These are phyloP conservation scores for Agrotis ipsilon DNA, from an alignment of 2,888 invertebrate genomes.

Conservation along the genomic window DNA sequence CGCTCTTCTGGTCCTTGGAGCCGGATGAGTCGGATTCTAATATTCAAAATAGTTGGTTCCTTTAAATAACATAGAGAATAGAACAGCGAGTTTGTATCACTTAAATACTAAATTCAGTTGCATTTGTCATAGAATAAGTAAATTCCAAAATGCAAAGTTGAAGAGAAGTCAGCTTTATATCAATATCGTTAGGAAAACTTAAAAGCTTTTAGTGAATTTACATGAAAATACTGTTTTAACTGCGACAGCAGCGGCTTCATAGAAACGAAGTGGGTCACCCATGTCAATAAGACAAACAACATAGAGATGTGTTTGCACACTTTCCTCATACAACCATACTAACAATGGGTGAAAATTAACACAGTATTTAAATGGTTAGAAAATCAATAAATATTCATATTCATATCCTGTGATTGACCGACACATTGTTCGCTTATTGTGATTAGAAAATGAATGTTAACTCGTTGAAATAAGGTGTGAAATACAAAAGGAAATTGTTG, in stretches of 20 bases:
- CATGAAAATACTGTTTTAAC: not conserved
- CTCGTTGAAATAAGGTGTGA: not conserved
- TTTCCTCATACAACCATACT: slow-evolving; percentile 15
- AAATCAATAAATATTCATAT: slow-evolving; percentile 51
- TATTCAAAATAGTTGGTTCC: not conserved
- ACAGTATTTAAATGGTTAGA: slow-evolving; percentile 44
- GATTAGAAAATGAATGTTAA: slow-evolving; percentile 10
- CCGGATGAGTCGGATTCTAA: not conserved
- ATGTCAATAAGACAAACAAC: slow-evolving; percentile 12
- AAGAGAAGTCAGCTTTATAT: no score
- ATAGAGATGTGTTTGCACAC: slow-evolving; percentile 16
- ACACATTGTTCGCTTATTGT: slow-evolving; percentile 17
- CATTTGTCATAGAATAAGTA: not conserved
- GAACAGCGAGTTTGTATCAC: not conserved
- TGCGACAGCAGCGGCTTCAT: not conserved
- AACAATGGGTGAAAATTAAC: slow-evolving; percentile 57
- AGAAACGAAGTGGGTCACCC: slow-evolving; percentile 4
- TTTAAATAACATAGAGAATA: not conserved
- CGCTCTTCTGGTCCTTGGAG: not conserved
- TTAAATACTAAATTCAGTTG: not conserved
- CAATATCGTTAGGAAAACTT: not conserved
- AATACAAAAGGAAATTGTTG: not conserved
- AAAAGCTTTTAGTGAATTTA: not conserved
- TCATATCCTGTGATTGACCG: slow-evolving; percentile 33
- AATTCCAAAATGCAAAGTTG: no score